These are phyloP conservation scores for Acrobasis repandana DNA, from an alignment of 2,888 invertebrate species.

Conservation along the genomic window DNA sequence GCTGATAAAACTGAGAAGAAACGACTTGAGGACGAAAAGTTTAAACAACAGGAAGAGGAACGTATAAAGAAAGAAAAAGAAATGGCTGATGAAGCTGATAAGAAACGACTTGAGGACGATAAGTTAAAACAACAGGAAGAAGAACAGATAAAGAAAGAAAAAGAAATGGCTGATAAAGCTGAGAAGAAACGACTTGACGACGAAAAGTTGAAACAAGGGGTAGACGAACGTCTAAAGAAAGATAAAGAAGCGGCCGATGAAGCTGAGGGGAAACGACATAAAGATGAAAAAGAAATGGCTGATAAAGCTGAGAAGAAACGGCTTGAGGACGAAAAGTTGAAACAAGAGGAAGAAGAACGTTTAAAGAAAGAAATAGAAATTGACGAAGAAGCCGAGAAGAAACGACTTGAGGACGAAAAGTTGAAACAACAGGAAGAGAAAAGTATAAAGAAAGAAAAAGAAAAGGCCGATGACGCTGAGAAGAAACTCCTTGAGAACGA, in stretches of 20 bases:
- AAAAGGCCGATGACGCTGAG: slow-evolving; percentile 26
- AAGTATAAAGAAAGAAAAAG: slow-evolving; percentile 22
- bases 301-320: slow-evolving; percentile 21
- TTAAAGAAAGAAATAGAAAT: slow-evolving; percentile 33
- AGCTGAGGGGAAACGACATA: slow-evolving; percentile 10
- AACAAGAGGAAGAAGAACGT: slow-evolving; percentile 23
- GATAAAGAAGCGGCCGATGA: slow-evolving; percentile 4
- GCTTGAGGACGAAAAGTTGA: slow-evolving; percentile 21
- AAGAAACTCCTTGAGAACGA: slow-evolving; percentile 24
- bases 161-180: slow-evolving; percentile 28
- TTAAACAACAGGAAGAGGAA: slow-evolving; percentile 20
- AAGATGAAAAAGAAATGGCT: not conserved
- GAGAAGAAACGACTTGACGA: slow-evolving; percentile 22
- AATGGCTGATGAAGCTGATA: slow-evolving; percentile 13
- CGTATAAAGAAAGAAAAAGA: slow-evolving; percentile 13
- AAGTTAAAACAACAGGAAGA: not conserved
- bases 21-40: slow-evolving; percentile 8
- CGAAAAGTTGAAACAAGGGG: slow-evolving; percentile 24
- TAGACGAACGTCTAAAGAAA: not conserved
- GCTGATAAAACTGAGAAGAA: slow-evolving; percentile 19
- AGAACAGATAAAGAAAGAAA: slow-evolving; percentile 24
- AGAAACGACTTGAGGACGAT: slow-evolving; percentile 2
- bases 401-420: slow-evolving; percentile 31
- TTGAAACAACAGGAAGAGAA: not conserved
- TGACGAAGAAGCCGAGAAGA: slow-evolving; percentile 30